phyloP scores from a whole-genome alignment of 2,797 vertebrate species.

The Brotula barbata region DNA sequence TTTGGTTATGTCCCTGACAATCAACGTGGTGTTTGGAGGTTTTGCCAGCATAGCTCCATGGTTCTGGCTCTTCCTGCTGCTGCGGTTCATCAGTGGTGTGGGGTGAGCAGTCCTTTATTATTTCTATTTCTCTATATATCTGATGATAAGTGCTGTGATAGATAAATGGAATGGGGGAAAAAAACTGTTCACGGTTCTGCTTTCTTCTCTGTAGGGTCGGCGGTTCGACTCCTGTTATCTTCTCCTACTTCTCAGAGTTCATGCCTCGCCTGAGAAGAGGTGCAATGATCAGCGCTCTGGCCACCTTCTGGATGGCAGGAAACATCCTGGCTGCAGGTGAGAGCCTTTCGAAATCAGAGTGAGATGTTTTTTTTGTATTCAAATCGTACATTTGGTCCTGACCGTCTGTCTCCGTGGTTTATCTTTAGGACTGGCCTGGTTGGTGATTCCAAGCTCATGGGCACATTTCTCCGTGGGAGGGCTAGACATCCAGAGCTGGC shows the following conservation, averaged over 20 bases:
- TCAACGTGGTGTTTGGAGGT: conserved; percentile 79
- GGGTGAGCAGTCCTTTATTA: conserved; percentile 64
- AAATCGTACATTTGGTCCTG: no score
- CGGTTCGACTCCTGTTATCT: conserved; percentile 81
- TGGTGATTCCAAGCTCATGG: conserved; percentile 77
- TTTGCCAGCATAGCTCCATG: conserved; percentile 70
- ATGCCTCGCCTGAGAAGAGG: conserved; percentile 77
- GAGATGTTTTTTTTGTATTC: not conserved
- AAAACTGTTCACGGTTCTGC: not conserved
- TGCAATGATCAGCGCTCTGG: conserved; percentile 80
- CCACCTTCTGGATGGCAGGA: conserved; percentile 84
- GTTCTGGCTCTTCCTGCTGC: conserved; percentile 79
- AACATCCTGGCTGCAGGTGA: conserved; percentile 82
- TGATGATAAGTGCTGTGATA: no score
- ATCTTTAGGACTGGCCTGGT: conserved; percentile 76
- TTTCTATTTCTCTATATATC: no score
- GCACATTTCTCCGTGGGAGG: conserved; percentile 56
- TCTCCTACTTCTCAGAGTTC: conserved; percentile 85
- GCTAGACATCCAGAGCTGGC: conserved; percentile 77
- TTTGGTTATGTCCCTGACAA: conserved; percentile 72
- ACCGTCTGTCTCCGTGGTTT: no score
- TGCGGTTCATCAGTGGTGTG: conserved; percentile 80
- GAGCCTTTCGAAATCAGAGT: not conserved
- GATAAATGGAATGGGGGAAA: no score
- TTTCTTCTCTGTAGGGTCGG: conserved; percentile 71